Evolutionary conservation across 1,140 invertebrate genomes (phyloP), one percentile per base, ranked within the genome.

Genomic region (Bombus impatiens): DNA sequence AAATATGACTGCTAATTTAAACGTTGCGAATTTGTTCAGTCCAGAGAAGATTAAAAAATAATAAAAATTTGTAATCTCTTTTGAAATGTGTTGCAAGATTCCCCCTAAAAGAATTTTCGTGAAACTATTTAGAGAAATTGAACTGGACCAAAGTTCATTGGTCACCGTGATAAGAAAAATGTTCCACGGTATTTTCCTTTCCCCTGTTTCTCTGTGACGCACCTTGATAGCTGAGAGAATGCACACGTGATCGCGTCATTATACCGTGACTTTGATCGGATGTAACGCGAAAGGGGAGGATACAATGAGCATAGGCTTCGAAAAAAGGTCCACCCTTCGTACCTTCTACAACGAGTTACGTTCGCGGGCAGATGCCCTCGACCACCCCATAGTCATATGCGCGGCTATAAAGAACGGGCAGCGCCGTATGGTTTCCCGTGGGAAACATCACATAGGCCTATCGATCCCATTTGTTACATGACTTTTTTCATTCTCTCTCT

Each of bases 351-450:
- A 90, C 87, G 89, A 88, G 89, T 90, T 86, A 82, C 68, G 78
- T 78, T 80, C 79, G 65, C 67, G 84, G 87, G 70, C 89, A 90
- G 89, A 90, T 90, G 89, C 89, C 89, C 85, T 76, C 68, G 88
- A 83, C 78, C 67, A 87, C 82, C 78, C 86, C 81, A 78, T 85
- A 85, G 76, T 76, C 82, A 82, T 85, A 71, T 86, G 75, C 79
- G 68, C 47, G 28, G 40, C 79, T 86, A 75, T 87, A 78, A 78
- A 87, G 79, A 62, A 84, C 42, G 77, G 68, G 80, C 47, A 83
- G 82, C 86, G 77, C 84, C 88, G 91, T 91, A 90, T 87, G 92
- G 91, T 93, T 95, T 95, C 93, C 93, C 94, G 94, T 93, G 94
- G 94, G 94, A 95, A 95, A 95, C 91, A 91, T 91, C 78, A 79